Percentiles rank a stretch among this genome's conserved stretches.
Evolutionary conservation across 2,797 vertebrate species (phyloP).

Genomic region (Nothura maculosa): DNA sequence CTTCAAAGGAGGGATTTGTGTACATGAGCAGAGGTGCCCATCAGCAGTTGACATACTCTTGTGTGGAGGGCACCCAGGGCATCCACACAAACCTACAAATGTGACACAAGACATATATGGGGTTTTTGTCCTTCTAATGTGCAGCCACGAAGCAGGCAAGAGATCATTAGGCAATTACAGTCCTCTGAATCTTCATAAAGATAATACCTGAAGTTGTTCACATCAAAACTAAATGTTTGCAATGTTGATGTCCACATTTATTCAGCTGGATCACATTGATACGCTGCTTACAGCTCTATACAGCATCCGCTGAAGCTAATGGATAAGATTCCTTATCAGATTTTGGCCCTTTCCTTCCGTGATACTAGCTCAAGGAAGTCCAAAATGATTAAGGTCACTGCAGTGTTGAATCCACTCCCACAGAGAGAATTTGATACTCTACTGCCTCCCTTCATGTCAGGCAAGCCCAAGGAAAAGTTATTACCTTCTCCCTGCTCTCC

Average conservation of each 20-base stretch:
- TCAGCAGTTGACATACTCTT: neutral
- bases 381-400: neutral
- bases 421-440: neutral
- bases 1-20: neutral
- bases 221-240: neutral
- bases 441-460: neutral
- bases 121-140: neutral
- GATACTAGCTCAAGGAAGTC: neutral
- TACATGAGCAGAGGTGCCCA: neutral
- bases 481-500: neutral
- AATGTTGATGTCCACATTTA: fast-evolving
- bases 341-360: neutral
- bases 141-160: neutral
- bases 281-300: neutral
- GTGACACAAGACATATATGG: neutral
- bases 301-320: neutral
- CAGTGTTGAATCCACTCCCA: neutral
- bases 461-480: neutral
- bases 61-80: neutral
- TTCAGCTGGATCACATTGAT: neutral
- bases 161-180: neutral
- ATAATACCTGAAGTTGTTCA: neutral
- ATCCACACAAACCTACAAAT: neutral
- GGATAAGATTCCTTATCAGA: neutral
- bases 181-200: neutral